A percentile compares a stretch with the other conserved stretches of the same genome.
These are phyloP conservation scores for Alethe castanea DNA, from an alignment of 2,113 vertebrate genomes.

Conservation along the genomic window DNA sequence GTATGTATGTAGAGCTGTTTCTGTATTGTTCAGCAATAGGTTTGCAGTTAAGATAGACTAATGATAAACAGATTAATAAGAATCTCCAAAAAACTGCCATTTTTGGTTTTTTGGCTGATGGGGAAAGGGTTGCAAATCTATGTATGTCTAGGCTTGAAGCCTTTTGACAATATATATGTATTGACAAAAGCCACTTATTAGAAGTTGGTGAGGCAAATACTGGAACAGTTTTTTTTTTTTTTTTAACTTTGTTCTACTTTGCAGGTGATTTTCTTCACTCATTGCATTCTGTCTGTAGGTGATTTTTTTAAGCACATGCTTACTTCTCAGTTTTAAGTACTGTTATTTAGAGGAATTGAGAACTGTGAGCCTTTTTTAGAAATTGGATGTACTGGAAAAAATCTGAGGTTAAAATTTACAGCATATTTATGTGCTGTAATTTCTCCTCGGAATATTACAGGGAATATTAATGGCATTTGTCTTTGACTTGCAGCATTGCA, in stretches of 20 bases:
- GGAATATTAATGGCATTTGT: not conserved
- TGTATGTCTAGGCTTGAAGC: not conserved
- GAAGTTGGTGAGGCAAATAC: not conserved
- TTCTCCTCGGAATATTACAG: not conserved
- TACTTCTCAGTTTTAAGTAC: not conserved
- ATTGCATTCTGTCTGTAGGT: not conserved
- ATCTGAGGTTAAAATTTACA: not conserved
- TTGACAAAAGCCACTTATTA: not conserved
- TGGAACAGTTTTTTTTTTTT: not conserved
- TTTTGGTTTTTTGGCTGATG: fast-evolving
- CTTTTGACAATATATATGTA: not conserved
- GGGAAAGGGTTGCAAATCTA: not conserved
- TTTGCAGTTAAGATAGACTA: not conserved
- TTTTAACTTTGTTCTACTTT: not conserved
- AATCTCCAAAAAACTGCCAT: not conserved
- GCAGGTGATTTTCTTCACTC: not conserved
- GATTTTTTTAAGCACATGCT: not conserved
- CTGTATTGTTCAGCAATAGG: not conserved
- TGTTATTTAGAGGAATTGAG: not conserved
- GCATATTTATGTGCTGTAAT: not conserved
- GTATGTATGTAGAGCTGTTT: not conserved
- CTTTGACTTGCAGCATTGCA: not conserved
- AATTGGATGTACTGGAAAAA: not conserved
- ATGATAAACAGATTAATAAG: not conserved
- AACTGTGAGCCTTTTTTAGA: not conserved